Evolutionary conservation across 2,113 vertebrate species (phyloP).

Genomic region (Tragulus kanchil): DNA sequence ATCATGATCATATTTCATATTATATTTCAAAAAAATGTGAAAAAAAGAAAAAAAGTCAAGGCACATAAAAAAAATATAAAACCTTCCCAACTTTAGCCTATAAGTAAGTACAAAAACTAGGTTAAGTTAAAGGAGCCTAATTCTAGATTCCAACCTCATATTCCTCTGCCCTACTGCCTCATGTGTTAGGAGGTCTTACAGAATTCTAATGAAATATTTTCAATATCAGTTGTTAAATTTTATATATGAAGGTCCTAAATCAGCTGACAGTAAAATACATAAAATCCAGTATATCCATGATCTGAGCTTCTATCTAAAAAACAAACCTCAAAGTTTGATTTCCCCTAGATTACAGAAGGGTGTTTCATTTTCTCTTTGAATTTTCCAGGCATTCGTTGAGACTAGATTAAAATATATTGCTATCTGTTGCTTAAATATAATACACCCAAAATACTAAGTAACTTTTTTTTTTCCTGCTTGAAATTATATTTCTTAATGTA

Average conservation of each 20-base stretch:
- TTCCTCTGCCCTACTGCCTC: neutral
- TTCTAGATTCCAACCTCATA: neutral
- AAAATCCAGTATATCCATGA: neutral
- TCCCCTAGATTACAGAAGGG: neutral
- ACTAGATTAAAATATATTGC: neutral
- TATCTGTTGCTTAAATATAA: slow-evolving; percentile 16
- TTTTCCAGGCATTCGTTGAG: slow-evolving; percentile 42
- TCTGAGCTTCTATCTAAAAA: neutral
- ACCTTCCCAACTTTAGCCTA: neutral
- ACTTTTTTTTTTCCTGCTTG: slow-evolving; percentile 37
- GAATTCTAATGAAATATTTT: slow-evolving; percentile 21
- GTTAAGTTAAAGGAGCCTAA: neutral
- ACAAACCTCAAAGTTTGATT: slow-evolving; percentile 22
- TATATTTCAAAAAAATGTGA: neutral
- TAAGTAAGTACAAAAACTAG: neutral
- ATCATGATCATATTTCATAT: neutral
- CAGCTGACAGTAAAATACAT: neutral
- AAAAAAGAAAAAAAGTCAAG: slow-evolving; percentile 14
- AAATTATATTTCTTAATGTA: slow-evolving; percentile 21
- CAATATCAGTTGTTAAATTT: neutral
- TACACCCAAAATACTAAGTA: neutral
- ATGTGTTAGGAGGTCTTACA: neutral
- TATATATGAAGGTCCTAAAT: slow-evolving; percentile 9
- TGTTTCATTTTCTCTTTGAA: slow-evolving; percentile 40
- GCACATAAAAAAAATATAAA: neutral